A percentile compares a stretch with the other conserved stretches of the same genome.
Conservation (phyloP, 1,140 invertebrate genomes). For the Ceratina australensis region DNA sequence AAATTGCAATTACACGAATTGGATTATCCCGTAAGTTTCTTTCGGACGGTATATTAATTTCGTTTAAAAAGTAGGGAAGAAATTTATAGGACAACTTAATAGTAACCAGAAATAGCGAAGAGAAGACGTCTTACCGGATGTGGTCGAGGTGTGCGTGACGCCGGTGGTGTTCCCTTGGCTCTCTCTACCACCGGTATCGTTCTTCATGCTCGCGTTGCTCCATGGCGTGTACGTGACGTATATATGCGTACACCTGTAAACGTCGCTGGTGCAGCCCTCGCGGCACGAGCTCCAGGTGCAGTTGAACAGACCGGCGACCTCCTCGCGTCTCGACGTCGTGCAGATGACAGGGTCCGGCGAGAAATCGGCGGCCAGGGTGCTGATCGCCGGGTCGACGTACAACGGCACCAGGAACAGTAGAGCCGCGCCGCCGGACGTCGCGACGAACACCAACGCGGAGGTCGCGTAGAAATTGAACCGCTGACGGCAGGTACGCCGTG, state of each 20-base stretch:
- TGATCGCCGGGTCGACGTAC: constrained; percentile 94
- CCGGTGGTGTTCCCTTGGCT: constrained; percentile 44
- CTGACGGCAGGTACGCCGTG: constrained; percentile 86
- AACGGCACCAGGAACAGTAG: constrained; percentile 92
- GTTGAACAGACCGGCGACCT: constrained; percentile 88
- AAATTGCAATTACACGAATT: too few relatives aligned
- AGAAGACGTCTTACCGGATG: constrained; percentile 43
- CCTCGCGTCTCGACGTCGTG: constrained; percentile 87
- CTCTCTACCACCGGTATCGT: constrained; percentile 47
- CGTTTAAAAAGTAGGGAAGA: too few relatives aligned
- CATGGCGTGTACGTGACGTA: constrained; percentile 87
- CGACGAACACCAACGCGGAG: constrained; percentile 87
- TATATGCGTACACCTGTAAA: constrained; percentile 91
- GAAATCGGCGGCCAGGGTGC: constrained; percentile 91
- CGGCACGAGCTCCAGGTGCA: constrained; percentile 93
- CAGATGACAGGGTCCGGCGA: constrained; percentile 88
- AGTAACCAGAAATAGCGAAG: too few relatives aligned
- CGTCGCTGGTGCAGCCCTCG: constrained; percentile 92
- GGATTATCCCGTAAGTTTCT: too few relatives aligned
- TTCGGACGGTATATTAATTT: too few relatives aligned
- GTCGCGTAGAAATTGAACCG: constrained; percentile 89
- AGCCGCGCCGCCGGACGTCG: constrained; percentile 89
- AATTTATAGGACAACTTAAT: too few relatives aligned
- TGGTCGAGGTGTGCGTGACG: constrained; percentile 43
- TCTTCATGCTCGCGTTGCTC: constrained; percentile 62